Conservation (phyloP, 1,140 invertebrate species). For the Zaprionus kolodkinae region DNA sequence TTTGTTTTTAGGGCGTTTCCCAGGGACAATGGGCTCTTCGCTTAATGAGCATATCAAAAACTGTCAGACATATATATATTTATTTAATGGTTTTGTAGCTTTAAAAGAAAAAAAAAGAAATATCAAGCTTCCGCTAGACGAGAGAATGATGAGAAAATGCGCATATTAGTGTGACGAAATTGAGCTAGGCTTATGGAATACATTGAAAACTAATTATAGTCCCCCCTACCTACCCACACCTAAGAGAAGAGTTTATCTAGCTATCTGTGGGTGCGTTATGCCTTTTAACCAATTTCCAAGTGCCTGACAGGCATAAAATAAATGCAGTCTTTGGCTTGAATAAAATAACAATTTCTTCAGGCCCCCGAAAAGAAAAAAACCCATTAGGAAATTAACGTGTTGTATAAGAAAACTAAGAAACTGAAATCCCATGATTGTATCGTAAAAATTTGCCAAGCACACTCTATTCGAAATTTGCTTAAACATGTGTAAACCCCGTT, state of each 20-base stretch:
- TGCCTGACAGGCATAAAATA: slow-evolving; percentile 23
- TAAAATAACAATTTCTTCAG: not conserved
- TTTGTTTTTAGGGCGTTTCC: slow-evolving; percentile 34
- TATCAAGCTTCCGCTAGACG: slow-evolving; percentile 21
- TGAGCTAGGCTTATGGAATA: slow-evolving; percentile 35
- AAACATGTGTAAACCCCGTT: not conserved
- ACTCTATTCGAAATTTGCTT: not conserved
- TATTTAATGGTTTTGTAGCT: slow-evolving; percentile 21
- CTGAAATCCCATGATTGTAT: slow-evolving; percentile 1
- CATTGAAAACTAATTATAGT: slow-evolving; percentile 49
- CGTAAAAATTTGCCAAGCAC: slow-evolving; percentile 1
- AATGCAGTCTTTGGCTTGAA: not conserved
- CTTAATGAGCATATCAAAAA: slow-evolving; percentile 44
- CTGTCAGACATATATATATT: slow-evolving; percentile 17
- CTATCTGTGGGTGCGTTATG: not conserved
- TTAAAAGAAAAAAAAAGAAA: slow-evolving; percentile 14
- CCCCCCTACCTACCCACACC: not conserved
- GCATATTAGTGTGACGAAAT: slow-evolving; percentile 49
- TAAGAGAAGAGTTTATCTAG: slow-evolving; percentile 21
- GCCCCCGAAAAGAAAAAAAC: not conserved
- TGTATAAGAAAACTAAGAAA: not conserved
- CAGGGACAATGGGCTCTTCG: slow-evolving; percentile 30
- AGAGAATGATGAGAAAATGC: slow-evolving; percentile 43
- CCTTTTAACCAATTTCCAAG: slow-evolving; percentile 33
- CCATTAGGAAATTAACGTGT: slow-evolving; percentile 1